Evolutionary conservation across 2,797 vertebrate species (phyloP), one percentile per base, ranked within the genome.

Genomic region (Apodemus agrarius): DNA sequence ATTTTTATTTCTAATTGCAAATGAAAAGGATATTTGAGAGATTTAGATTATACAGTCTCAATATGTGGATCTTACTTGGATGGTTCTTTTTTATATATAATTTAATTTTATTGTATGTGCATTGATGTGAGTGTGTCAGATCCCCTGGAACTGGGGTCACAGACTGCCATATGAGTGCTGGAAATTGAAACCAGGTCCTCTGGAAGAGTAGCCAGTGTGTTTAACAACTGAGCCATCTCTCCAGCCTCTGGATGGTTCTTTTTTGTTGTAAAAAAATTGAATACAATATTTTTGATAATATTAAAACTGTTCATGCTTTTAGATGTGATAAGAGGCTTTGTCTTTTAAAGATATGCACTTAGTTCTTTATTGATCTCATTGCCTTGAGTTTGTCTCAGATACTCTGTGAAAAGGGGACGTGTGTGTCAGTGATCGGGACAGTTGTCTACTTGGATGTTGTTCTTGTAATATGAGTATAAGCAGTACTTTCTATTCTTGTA

Each of bases 281-380:
- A 82, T 80, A 57, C n/a, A 37, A 26, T 90, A 74, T 92, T 67
- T 79, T 93, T 93, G 79, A 88, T 65, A 88, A 86, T 93, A 84
- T 49, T 86, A 83, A 93, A 52, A 72, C 40, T 92, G 6, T 85
- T 65, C 31, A 67, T 93, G 49, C 43, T 94, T 46, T 79, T 95
- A 83, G 57, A 29, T 95, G 54, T 94, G 87, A 17, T 79, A 92
- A 78, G 37, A 87, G 31, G 69, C 54, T 24, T 89, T 95, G 37
- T 89, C 52, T 94, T 93, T 90, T 82, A 90, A 93, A 97, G 61
- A 80, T 84, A 40, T 26, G 17, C 31, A 49, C 37, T 85, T 61
- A 91, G 75, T 8, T 90, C 6, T 72, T 80, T 57, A n/a, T 78
- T 49, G 7, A 16, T 31, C 46, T 49, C 14, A 19, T 9, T 78